Base-by-base conservation (phyloP, 30 jellyfish, hydroid and myxozoan genomes). In the Cassiopea xamachana region DNA sequence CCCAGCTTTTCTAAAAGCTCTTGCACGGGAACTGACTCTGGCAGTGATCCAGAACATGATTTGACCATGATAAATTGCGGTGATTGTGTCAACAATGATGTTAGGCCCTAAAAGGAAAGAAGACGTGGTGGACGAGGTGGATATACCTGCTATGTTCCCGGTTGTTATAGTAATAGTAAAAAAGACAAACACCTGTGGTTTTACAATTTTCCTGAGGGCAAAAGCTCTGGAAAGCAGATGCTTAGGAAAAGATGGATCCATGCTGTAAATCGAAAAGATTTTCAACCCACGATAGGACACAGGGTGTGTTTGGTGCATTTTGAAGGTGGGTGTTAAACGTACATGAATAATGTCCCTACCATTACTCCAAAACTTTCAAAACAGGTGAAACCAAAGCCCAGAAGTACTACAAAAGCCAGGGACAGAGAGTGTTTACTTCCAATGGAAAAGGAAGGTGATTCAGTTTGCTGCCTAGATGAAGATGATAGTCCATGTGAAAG, bases 261-360 rank as follows among this genome's bases (percentile, higher is more conserved):
- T 15, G 10, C 73, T 69, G 61, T 83, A 46, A 61, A 59, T 14
- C 59, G 91, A 61, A 83, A 83, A 51, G 91, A 72, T 46, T 79
- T 89, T 49, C 39, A 71, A 0, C 91, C 86, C 9, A 27, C 50
- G 47, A 44, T 80, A 2, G 85, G 86, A 15, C 87, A 88, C 86
- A 78, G 95, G 45, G 91, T 88, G 15, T 88, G 86, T 72, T 88
- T 79, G 8, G 62, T 50, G 47, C 95, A 77, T 62, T 88, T 88
- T n/a, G 62, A 15, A 6, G 95, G 91, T 2, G 95, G 95, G 7
- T 27, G 82, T 46, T 77, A 79, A 73, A 79, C 95, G 2, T 78
- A 88, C 64, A 47, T 88, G 80, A 79, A 77, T 12, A 70, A 84
- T 70, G 18, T 88, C 8, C 95, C 95, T 14, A 88, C 95, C 47